These are phyloP conservation scores for Parascotia fuliginaria DNA, from an alignment of 2,888 invertebrate species.

Conservation along the genomic window DNA sequence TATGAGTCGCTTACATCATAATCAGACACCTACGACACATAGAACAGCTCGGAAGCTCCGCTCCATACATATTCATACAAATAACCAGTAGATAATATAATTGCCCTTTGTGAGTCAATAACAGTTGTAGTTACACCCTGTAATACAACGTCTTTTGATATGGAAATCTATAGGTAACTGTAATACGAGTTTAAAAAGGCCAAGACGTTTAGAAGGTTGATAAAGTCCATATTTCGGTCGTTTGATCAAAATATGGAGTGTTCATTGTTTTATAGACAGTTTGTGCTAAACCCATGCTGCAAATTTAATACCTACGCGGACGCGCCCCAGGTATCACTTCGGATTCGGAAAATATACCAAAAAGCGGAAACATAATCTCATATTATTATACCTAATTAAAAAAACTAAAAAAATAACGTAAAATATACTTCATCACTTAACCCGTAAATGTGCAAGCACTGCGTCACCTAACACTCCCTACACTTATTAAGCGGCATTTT, in stretches of 20 bases:
- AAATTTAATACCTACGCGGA: too few relatives aligned
- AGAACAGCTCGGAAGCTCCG: constrained; percentile 17
- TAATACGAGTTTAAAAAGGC: background rate
- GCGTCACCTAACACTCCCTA: constrained; percentile 5
- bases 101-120: constrained; percentile 51
- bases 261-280: too few relatives aligned
- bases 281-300: too few relatives aligned
- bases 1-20: constrained; percentile 61
- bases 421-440: constrained; percentile 1
- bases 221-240: too few relatives aligned
- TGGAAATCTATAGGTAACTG: constrained; percentile 9
- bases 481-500: background rate
- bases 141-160: constrained; percentile 8
- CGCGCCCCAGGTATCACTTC: too few relatives aligned
- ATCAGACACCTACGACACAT: constrained; percentile 65
- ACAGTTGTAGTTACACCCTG: constrained; percentile 19
- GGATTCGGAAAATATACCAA: background rate
- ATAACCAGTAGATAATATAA: constrained; percentile 63
- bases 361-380: constrained; percentile 1
- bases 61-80: constrained; percentile 74
- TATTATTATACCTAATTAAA: constrained; percentile 1
- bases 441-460: constrained; percentile 2
- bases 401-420: background rate
- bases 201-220: too few relatives aligned
- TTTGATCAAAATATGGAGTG: too few relatives aligned